Conservation (phyloP, 2,797 vertebrate species). For the Pseudomugil gertrudae region DNA sequence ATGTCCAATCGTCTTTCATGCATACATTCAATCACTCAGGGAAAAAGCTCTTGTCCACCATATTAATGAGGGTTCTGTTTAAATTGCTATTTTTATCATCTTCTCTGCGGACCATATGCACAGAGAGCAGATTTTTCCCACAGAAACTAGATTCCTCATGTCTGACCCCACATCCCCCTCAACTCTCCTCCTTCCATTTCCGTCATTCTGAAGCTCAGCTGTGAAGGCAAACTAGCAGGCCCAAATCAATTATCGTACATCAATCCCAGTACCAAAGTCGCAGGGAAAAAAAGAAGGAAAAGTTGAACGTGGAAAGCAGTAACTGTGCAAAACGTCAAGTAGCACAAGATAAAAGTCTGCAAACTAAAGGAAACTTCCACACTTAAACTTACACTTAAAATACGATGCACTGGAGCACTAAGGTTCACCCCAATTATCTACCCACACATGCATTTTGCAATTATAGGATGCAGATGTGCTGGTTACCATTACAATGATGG, state of each 20-base stretch:
- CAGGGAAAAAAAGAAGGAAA: neutral
- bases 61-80: conserved; percentile 33
- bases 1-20: conserved; percentile 16
- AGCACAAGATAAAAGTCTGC: neutral
- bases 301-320: neutral
- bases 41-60: conserved; percentile 4
- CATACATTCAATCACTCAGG: conserved; percentile 24
- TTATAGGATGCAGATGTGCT: conserved; percentile 11
- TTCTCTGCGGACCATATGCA: conserved; percentile 48
- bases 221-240: conserved; percentile 50
- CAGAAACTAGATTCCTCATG: conserved; percentile 77
- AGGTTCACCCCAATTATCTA: conserved; percentile 19
- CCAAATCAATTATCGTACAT: conserved; percentile 41
- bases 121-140: conserved; percentile 74
- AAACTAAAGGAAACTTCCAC: conserved; percentile 9
- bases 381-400: neutral
- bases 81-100: conserved; percentile 61
- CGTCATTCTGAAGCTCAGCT: conserved; percentile 62
- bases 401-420: conserved; percentile 3
- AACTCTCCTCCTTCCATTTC: conserved; percentile 63
- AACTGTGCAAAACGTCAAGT: neutral
- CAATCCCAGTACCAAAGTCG: conserved; percentile 29
- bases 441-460: conserved; percentile 39
- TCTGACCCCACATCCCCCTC: conserved; percentile 62
- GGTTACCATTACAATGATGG: conserved; percentile 93